A percentile compares a stretch with the other conserved stretches of the same genome.
phyloP scores from a whole-genome alignment of 1,140 invertebrate genomes.

The Archivesica marissinica region DNA sequence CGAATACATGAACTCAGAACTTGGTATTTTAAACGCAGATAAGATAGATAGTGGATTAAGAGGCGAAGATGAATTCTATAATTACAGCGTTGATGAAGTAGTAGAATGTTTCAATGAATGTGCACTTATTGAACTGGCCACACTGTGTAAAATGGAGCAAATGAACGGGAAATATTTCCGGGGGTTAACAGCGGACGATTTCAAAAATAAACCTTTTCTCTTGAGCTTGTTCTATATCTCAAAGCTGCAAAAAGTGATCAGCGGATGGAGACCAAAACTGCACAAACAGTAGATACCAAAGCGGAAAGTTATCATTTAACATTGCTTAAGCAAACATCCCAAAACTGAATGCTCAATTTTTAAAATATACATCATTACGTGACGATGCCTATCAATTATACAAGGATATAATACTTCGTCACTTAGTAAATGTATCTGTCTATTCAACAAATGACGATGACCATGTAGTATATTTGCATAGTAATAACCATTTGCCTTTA shows the following conservation, averaged over 20 bases:
- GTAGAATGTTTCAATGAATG: conserved; percentile 21
- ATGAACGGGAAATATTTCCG: conserved; percentile 28
- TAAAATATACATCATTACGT: too few relatives aligned
- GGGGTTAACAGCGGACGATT: conserved; percentile 10
- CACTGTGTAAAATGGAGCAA: background rate
- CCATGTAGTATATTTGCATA: too few relatives aligned
- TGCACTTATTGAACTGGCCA: conserved; percentile 20
- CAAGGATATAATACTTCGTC: too few relatives aligned
- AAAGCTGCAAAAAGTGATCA: conserved; percentile 24
- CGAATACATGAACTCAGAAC: too few relatives aligned
- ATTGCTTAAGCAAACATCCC: too few relatives aligned
- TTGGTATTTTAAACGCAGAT: background rate
- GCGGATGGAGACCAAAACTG: conserved; percentile 24
- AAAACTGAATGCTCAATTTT: too few relatives aligned
- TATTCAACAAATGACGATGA: too few relatives aligned
- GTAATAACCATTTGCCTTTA: too few relatives aligned
- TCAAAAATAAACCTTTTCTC: conserved; percentile 2
- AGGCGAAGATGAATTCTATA: conserved; percentile 9
- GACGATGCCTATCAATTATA: too few relatives aligned
- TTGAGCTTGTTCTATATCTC: conserved; percentile 55
- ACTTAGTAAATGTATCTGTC: too few relatives aligned
- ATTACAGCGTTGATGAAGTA: conserved; percentile 8
- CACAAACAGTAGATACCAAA: too few relatives aligned
- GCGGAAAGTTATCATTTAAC: too few relatives aligned
- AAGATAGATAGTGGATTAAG: background rate